These are phyloP conservation scores for Schizothorax lantsangensis DNA, from an alignment of 2,797 vertebrate genomes.

Conservation along the genomic window DNA sequence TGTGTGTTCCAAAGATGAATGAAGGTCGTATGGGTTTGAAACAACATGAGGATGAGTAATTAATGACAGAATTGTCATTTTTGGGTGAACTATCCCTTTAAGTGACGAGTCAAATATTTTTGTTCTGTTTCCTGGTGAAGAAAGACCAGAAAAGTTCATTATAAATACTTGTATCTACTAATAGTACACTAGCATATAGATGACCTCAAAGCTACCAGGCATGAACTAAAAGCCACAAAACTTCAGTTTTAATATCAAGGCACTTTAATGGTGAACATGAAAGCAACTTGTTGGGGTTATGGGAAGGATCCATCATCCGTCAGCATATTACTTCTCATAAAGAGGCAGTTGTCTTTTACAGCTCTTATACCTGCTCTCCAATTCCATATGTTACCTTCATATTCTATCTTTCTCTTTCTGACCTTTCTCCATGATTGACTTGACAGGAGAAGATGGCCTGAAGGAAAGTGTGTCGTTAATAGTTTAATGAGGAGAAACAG, in stretches of 20 bases:
- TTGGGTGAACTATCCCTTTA: background rate
- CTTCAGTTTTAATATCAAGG: background rate
- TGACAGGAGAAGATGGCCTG: background rate
- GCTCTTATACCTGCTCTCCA: constrained; percentile 6
- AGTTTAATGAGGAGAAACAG: constrained; percentile 27
- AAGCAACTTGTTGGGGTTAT: constrained; percentile 27
- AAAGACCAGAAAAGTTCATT: background rate
- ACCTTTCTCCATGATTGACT: constrained; percentile 6
- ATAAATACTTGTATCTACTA: background rate
- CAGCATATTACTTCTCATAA: constrained; percentile 25
- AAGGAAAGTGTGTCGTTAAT: constrained; percentile 2
- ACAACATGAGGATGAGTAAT: background rate
- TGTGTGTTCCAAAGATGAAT: too few species aligned
- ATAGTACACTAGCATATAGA: background rate
- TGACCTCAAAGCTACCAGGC: background rate
- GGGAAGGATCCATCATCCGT: background rate
- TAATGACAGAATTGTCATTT: background rate
- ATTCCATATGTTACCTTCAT: constrained; percentile 25
- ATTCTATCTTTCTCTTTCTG: background rate
- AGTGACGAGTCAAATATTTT: background rate
- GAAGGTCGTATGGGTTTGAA: too few species aligned
- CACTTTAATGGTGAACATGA: background rate
- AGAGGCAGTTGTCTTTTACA: constrained; percentile 44
- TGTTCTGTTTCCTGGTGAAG: background rate
- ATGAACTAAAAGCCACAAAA: constrained; percentile 9